These are phyloP conservation scores for Drosophila kikkawai DNA, from an alignment of 1,140 invertebrate species.

Conservation along the genomic window DNA sequence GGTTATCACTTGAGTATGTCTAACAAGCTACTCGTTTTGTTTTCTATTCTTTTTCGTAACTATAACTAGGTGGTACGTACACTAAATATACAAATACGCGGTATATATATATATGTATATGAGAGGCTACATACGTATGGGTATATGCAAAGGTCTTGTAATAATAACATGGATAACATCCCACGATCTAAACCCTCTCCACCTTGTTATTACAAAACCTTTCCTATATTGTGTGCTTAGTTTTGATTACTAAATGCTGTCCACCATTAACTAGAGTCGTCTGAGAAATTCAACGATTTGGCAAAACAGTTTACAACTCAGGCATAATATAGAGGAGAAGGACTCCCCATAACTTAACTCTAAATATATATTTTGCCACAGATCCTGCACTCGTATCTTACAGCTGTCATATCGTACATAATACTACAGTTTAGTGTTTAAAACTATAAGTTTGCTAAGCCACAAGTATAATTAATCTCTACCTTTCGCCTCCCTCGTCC, in stretches of 20 bases:
- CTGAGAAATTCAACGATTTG: conserved; percentile 79
- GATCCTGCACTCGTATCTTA: conserved; percentile 26
- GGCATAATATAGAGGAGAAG: not conserved
- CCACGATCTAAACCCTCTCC: not conserved
- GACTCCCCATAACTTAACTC: conserved; percentile 26
- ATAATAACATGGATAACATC: not conserved
- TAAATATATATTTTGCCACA: conserved; percentile 29
- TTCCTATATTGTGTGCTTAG: conserved; percentile 18
- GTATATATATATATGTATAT: conserved; percentile 39
- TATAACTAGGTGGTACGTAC: conserved; percentile 50
- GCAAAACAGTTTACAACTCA: conserved; percentile 70
- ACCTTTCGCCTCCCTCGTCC: conserved; percentile 1
- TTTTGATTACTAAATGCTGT: conserved; percentile 49
- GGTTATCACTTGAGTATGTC: conserved; percentile 82
- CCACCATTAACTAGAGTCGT: conserved; percentile 70
- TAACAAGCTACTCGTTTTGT: conserved; percentile 77
- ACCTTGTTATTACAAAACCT: not conserved
- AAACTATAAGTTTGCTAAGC: conserved; percentile 83
- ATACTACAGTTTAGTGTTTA: conserved; percentile 69
- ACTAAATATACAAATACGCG: conserved; percentile 32
- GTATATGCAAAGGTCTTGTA: conserved; percentile 14
- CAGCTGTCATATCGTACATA: conserved; percentile 55
- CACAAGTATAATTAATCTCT: conserved; percentile 70
- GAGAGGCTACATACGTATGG: conserved; percentile 41
- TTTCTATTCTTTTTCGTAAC: conserved; percentile 34